A percentile compares a stretch with the other conserved stretches of the same genome.
Evolutionary conservation across 2,797 vertebrate species (phyloP).

Genomic region (Halcyon smyrnensis): DNA sequence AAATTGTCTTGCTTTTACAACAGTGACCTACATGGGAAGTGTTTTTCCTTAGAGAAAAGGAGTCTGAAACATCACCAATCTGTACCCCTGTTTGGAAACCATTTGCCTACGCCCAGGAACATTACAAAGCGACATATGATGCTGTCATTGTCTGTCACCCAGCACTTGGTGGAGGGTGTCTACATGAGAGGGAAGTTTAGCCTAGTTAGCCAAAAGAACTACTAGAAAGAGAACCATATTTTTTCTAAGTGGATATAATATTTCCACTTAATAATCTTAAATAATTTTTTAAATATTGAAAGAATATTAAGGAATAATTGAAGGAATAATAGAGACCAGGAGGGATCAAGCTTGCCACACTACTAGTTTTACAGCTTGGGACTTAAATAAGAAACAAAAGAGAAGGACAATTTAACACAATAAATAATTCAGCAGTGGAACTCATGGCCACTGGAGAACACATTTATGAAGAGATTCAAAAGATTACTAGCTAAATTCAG

Average conservation of each 20-base stretch:
- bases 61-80: conserved; percentile 24
- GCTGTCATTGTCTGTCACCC: conserved; percentile 19
- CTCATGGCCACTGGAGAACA: background rate
- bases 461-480: background rate
- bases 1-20: background rate
- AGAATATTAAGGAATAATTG: background rate
- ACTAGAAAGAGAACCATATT: background rate
- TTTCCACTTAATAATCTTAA: background rate
- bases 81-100: conserved; percentile 42
- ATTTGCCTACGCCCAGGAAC: conserved; percentile 27
- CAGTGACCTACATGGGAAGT: background rate
- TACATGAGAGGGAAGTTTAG: background rate
- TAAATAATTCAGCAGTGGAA: conserved; percentile 1
- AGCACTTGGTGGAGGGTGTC: background rate
- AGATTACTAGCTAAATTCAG: background rate
- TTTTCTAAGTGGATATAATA: background rate
- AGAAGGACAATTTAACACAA: background rate
- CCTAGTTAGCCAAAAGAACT: background rate
- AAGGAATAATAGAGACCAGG: background rate
- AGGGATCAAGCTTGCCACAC: background rate
- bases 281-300: conserved; percentile 4
- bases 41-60: background rate
- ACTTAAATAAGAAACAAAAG: background rate
- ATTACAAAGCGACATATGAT: conserved; percentile 28
- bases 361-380: background rate